Conservation (phyloP, 2,113 vertebrate species). For the Podarcis cretensis region DNA sequence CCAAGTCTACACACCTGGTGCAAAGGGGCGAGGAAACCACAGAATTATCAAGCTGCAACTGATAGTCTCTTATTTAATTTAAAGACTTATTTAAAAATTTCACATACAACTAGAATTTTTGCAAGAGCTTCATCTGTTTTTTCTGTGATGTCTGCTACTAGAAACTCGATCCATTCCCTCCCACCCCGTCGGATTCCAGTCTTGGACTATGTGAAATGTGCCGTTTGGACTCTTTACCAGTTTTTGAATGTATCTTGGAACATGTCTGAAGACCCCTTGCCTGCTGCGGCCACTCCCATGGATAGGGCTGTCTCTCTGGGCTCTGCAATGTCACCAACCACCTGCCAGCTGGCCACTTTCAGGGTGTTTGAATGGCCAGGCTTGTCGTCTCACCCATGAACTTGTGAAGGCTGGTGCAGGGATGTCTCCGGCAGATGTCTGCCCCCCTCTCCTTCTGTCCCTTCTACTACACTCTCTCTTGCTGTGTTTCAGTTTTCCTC, state of each 20-base stretch:
- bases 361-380: background rate
- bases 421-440: too few relatives aligned
- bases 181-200: slow-evolving; percentile 73
- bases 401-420: too few relatives aligned
- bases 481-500: background rate
- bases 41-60: slow-evolving; percentile 68
- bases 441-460: background rate
- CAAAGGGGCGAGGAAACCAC: slow-evolving; percentile 69
- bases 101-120: slow-evolving; percentile 59
- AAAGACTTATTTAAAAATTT: slow-evolving; percentile 79
- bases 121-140: slow-evolving; percentile 71
- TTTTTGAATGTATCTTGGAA: slow-evolving; percentile 84
- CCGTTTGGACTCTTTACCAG: slow-evolving; percentile 81
- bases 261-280: background rate
- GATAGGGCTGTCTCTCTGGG: background rate
- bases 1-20: slow-evolving; percentile 73
- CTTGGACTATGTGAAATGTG: slow-evolving; percentile 77
- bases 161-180: slow-evolving; percentile 75
- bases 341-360: background rate
- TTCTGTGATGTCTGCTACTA: slow-evolving; percentile 78
- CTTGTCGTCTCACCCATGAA: background rate
- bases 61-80: slow-evolving; percentile 79
- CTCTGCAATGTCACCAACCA: background rate
- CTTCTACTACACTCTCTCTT: background rate
- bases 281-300: background rate